Base-by-base conservation (phyloP, 2,888 invertebrate genomes). In the Chironomus riparius region DNA sequence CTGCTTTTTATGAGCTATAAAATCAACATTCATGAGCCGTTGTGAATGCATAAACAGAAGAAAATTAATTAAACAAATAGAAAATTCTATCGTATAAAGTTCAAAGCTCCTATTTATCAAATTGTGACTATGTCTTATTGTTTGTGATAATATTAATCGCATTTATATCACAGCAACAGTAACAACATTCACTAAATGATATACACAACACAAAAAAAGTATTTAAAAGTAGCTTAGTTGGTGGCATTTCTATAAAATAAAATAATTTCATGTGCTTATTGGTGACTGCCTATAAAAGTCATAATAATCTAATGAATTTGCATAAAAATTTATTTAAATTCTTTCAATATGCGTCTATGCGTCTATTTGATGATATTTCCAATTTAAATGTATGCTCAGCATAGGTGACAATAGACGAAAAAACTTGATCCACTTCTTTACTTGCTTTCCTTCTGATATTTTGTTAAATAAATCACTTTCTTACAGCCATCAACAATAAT, bases 61-160 rank as follows among this genome's bases (percentile, higher is more conserved):
- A n/a, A 70, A 70, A 70, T 70, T 70, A 70, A 70, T 70, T 70
- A 70, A 50, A 70, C 50, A 50, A 50, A 70, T 47, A 70, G 70
- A 70, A 22, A 48, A 70, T 48, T 18, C 21, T 18, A 22, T n/a
- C 22, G 22, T 12, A 21, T 21, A 21, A 62, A 62, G 15, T 62
- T 62, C 62, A 62, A 62, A 62, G 62, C 62, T 62, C 21, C 62
- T 62, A 3, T 62, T 21, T 10, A 38, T 10, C 38, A 38, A 38
- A 38, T 38, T 38, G 38, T 28, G 22, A 24, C 3, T 24, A 28
- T n/a, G n/a, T n/a, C n/a, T n/a, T 56, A 56, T 56, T 56, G n/a
- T 56, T 18, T 56, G 56, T 56, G 56, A 56, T 56, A 56, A 56
- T 15, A 7, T 56, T 56, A 56, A 56, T 56, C 56, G 56, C 15